Evolutionary conservation across 2,888 invertebrate genomes (phyloP), one percentile per base, ranked within the genome.

Genomic region (Agrilus mali): DNA sequence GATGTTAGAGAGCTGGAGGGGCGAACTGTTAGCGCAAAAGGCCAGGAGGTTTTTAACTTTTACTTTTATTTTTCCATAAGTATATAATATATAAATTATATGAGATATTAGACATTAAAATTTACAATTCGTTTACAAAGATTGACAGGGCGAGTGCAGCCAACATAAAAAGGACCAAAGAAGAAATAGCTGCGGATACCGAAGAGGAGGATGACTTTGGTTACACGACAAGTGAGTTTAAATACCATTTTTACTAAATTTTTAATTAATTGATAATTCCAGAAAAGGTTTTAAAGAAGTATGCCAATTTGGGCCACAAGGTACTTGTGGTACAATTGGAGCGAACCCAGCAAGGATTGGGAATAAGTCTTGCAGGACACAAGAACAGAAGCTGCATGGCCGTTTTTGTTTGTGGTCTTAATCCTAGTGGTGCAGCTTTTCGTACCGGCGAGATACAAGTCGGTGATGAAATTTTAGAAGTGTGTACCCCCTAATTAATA

Each of bases 401-500:
- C 20, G 94, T 94, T 46, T 95, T 95, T 67, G 82, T 98, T 22
- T 94, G 93, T 54, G 96, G 94, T n/a, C 73, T 98, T 42, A 85
- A 94, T 66, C 88, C 93, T 0, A 82, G 81, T 3, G 94, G 95
- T 12, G 74, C 83, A 0, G 86, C 90, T 3, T 79, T 73, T 48
- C 78, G 78, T 53, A 73, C 80, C 5, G 78, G 80, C 6, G 79
- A 83, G 7, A 77, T 98, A 32, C 78, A 81, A 62, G 80, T 94
- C 14, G 96, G 95, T 2, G 98, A 98, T 64, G 95, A 97, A 67
- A 83, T 97, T 51, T 70, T 95, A 33, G 94, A 95, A 81, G 92
- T 92, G 55, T 5, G 2, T 20, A 20, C 1, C n/a, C n/a, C n/a
- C 5, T 20, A 20, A 3, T 5, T 20, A 20, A 20, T 20, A 20